phyloP scores from a whole-genome alignment of 2,113 vertebrate genomes.

The Puntigrus tetrazona region DNA sequence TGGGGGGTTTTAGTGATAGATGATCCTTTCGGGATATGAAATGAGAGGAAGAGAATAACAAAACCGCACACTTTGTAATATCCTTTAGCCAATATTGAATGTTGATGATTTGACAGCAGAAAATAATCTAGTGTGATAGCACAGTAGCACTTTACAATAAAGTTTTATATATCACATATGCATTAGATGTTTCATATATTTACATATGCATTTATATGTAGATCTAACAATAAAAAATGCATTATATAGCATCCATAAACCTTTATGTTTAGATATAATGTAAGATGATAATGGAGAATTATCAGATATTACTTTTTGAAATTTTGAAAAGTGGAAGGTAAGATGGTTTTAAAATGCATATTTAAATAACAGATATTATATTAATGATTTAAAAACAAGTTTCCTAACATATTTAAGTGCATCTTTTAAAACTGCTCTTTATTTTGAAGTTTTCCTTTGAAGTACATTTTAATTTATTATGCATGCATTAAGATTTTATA shows the following conservation, averaged over 20 bases:
- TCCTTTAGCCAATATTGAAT: not conserved
- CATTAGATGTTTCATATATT: not conserved
- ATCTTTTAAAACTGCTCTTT: no score
- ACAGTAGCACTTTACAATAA: not conserved
- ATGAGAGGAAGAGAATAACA: not conserved
- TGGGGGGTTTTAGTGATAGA: not conserved
- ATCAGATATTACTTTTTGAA: not conserved
- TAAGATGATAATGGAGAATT: not conserved
- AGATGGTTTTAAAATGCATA: not conserved
- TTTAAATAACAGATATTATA: no score
- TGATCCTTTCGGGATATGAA: not conserved
- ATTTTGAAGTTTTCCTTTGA: no score
- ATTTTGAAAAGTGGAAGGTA: not conserved
- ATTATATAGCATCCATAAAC: not conserved
- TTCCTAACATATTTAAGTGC: no score
- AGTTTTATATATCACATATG: not conserved
- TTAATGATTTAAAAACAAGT: not conserved
- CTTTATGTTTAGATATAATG: not conserved
- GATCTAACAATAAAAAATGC: not conserved
- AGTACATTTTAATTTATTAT: no score
- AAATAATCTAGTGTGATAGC: not conserved
- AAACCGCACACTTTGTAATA: not conserved
- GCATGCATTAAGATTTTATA: no score
- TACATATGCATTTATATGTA: not conserved
- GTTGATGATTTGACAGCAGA: not conserved